These are phyloP conservation scores for Fregata magnificens DNA, from an alignment of 2,113 vertebrate species.

Conservation along the genomic window DNA sequence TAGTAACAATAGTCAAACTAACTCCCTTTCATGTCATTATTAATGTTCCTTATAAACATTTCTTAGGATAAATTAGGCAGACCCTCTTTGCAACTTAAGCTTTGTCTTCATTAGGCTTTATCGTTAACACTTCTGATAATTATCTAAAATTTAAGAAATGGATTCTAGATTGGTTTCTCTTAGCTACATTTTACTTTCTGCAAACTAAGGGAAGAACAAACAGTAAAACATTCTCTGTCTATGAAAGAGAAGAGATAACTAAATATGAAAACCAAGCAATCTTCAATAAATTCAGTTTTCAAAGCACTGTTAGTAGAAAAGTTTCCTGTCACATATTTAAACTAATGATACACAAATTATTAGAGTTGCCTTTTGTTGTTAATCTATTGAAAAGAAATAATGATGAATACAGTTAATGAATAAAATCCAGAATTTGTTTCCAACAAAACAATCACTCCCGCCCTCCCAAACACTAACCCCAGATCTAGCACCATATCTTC, in stretches of 20 bases:
- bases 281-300: not conserved
- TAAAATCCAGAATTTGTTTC: not conserved
- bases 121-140: not conserved
- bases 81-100: not conserved
- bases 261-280: not conserved
- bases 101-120: not conserved
- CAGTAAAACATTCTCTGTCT: not conserved
- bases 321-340: not conserved
- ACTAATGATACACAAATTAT: not conserved
- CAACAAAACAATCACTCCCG: not conserved
- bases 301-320: not conserved
- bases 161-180: not conserved
- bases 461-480: not conserved
- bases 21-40: not conserved
- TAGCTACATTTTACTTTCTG: not conserved
- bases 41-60: not conserved
- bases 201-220: not conserved
- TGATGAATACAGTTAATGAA: not conserved
- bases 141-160: not conserved
- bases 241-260: not conserved
- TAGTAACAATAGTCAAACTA: not conserved
- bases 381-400: not conserved
- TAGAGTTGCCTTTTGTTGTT: not conserved
- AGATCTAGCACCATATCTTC: not conserved
- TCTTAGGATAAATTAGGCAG: not conserved